A percentile compares a stretch with the other conserved stretches of the same genome.
phyloP scores from a whole-genome alignment of 2,113 vertebrate genomes.

The Bos indicus region DNA sequence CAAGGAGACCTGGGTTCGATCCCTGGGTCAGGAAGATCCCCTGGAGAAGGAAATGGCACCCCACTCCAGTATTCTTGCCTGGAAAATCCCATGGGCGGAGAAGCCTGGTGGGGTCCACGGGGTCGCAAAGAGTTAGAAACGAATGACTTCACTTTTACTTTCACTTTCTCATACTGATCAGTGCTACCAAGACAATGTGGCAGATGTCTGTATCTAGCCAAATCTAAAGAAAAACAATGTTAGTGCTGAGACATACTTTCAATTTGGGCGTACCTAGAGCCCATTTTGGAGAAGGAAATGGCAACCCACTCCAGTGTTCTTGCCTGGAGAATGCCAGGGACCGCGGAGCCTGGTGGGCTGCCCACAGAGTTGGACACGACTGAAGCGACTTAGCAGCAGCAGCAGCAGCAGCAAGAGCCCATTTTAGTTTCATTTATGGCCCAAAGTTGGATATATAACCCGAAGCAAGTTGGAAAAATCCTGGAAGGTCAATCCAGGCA shows the following conservation, averaged over 20 bases:
- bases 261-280: background rate
- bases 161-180: background rate
- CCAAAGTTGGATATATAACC: background rate
- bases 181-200: background rate
- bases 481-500: background rate
- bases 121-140: rapidly evolving
- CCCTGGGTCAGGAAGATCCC: too few species aligned
- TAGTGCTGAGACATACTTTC: background rate
- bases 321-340: too few species aligned
- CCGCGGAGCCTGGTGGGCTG: too few species aligned
- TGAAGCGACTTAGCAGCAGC: too few species aligned
- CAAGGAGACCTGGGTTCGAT: rapidly evolving
- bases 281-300: too few species aligned
- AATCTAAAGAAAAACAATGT: background rate
- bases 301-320: too few species aligned
- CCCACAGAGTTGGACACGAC: too few species aligned
- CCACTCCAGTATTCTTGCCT: too few species aligned
- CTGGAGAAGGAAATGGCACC: too few species aligned
- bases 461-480: background rate
- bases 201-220: background rate
- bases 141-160: too few species aligned
- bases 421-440: background rate
- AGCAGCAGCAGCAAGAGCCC: background rate
- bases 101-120: too few species aligned
- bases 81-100: too few species aligned